These are phyloP conservation scores for Chouioia cunea DNA, from an alignment of 2,888 invertebrate species.

Conservation along the genomic window DNA sequence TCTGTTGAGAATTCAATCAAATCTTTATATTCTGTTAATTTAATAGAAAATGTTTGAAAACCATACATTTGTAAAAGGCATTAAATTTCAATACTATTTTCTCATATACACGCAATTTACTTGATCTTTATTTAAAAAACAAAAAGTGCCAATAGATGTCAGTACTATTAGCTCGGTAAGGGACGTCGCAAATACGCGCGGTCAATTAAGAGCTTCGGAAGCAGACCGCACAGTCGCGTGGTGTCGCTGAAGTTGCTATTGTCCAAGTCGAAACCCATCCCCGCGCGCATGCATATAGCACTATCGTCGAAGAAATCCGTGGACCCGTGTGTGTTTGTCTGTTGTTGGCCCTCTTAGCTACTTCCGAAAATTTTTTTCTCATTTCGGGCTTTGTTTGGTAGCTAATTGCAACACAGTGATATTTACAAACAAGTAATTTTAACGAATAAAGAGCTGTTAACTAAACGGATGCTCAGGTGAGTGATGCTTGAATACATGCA, in stretches of 20 bases:
- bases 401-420: background rate
- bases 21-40: background rate
- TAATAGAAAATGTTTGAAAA: background rate
- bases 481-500: constrained; percentile 14
- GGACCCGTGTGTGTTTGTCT: constrained; percentile 17
- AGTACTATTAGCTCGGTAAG: constrained; percentile 1
- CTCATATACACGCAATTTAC: background rate
- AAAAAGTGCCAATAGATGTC: constrained; percentile 9
- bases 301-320: background rate
- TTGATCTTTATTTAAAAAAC: constrained; percentile 2
- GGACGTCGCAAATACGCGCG: too few relatives aligned
- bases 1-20: background rate
- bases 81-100: background rate
- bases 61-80: too few relatives aligned
- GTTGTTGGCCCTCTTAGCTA: constrained; percentile 8
- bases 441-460: background rate
- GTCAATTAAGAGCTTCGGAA: background rate
- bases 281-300: constrained; percentile 4
- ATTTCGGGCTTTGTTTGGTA: background rate
- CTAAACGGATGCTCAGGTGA: constrained; percentile 35
- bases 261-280: background rate
- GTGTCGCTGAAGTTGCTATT: constrained; percentile 11
- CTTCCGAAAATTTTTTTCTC: background rate
- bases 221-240: constrained; percentile 6
- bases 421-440: background rate